A percentile compares a stretch with the other conserved stretches of the same genome.
Evolutionary conservation across 2,797 vertebrate genomes (phyloP).

Genomic region (Spatula clypeata): DNA sequence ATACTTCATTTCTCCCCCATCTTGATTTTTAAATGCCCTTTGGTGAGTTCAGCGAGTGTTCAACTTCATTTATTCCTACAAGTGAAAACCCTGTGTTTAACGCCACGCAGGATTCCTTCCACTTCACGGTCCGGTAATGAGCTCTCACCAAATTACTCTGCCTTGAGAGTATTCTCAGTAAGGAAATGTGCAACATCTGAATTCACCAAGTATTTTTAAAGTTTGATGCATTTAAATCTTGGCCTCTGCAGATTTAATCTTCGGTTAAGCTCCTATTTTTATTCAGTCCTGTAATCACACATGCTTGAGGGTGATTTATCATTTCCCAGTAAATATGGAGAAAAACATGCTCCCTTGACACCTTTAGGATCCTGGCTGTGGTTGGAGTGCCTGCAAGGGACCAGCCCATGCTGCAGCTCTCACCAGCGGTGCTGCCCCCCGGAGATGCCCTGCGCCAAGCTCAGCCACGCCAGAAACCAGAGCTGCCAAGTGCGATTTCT

Average conservation of each 20-base stretch:
- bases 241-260: not conserved
- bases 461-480: not conserved
- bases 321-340: not conserved
- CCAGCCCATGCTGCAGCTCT: not conserved
- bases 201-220: not conserved
- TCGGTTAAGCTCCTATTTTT: not conserved
- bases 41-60: not conserved
- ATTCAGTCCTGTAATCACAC: not conserved
- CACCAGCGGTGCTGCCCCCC: not conserved
- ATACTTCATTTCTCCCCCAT: not conserved
- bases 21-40: not conserved
- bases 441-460: not conserved
- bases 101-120: not conserved
- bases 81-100: not conserved
- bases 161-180: not conserved
- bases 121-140: not conserved
- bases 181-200: not conserved
- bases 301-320: not conserved
- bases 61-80: not conserved
- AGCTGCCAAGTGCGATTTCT: constrained; percentile 11
- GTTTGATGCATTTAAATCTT: not conserved
- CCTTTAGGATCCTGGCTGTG: not conserved
- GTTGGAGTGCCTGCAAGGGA: not conserved
- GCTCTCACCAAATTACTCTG: not conserved
- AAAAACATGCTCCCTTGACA: not conserved